Evolutionary conservation across 2,888 invertebrate genomes (phyloP).

Genomic region (Stenotaenia linearis): DNA sequence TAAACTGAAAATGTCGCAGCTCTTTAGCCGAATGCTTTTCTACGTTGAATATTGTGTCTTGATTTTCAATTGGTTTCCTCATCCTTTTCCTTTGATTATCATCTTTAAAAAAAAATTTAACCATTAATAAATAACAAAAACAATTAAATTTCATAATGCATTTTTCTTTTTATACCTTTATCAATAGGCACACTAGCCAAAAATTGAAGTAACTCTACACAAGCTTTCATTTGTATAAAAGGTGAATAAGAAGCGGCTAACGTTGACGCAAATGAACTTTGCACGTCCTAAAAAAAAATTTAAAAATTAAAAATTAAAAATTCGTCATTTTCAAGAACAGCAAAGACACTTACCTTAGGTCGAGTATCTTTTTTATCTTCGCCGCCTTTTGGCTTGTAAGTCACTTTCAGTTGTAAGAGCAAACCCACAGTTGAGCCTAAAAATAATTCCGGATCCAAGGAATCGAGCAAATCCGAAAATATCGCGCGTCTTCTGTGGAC

Average conservation of each 20-base stretch:
- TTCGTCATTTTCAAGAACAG: background rate
- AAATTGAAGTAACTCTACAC: background rate
- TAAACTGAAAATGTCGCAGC: slow-evolving; percentile 76
- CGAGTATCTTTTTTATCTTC: background rate
- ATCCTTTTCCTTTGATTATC: too few relatives aligned
- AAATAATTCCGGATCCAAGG: slow-evolving; percentile 53
- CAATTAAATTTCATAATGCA: too few relatives aligned
- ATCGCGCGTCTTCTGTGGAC: slow-evolving; percentile 79
- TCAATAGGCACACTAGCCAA: background rate
- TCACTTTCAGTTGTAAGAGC: background rate
- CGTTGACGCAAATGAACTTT: background rate
- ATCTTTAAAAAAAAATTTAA: background rate
- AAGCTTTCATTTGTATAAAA: slow-evolving; percentile 5
- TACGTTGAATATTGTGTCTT: slow-evolving; percentile 49
- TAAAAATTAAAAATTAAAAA: too few relatives aligned
- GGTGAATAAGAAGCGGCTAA: background rate
- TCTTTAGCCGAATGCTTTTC: slow-evolving; percentile 64
- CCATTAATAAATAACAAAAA: background rate
- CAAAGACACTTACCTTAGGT: background rate
- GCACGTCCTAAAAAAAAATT: slow-evolving; percentile 35
- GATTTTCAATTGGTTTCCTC: too few relatives aligned
- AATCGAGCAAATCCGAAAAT: slow-evolving; percentile 63
- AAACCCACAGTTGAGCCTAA: slow-evolving; percentile 48
- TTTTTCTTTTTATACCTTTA: too few relatives aligned
- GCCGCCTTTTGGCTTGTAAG: too few relatives aligned